phyloP scores from a whole-genome alignment of 2,888 invertebrate genomes.

The Caenorhabditis zanzibari region DNA sequence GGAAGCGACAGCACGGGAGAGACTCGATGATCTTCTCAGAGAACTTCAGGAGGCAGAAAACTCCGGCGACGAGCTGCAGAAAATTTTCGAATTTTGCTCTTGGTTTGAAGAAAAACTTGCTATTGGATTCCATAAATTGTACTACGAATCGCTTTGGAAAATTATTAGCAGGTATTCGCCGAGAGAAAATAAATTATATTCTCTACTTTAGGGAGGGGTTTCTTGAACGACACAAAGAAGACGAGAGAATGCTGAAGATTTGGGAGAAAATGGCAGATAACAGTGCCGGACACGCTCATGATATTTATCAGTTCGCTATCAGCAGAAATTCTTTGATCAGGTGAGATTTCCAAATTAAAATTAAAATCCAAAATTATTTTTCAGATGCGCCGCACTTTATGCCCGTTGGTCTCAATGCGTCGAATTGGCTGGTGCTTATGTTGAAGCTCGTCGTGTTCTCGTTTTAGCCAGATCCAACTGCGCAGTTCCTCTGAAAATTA shows the following conservation, averaged over 20 bases:
- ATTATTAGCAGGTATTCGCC: constrained; percentile 55
- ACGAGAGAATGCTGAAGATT: constrained; percentile 72
- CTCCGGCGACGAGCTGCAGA: constrained; percentile 36
- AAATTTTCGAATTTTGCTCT: constrained; percentile 65
- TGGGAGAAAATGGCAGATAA: constrained; percentile 75
- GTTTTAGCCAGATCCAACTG: constrained; percentile 58
- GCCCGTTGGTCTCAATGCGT: constrained; percentile 70
- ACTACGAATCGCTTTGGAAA: constrained; percentile 73
- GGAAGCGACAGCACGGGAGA: constrained; percentile 49
- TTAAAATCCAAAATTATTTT: background rate
- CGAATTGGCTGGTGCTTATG: constrained; percentile 65
- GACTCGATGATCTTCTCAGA: constrained; percentile 36
- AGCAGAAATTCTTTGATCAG: constrained; percentile 57
- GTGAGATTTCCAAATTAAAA: constrained; percentile 21
- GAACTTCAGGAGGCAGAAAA: constrained; percentile 8
- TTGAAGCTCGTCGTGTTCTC: constrained; percentile 69
- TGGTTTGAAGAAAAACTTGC: constrained; percentile 74
- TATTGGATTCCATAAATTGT: constrained; percentile 70
- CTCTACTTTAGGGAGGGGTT: constrained; percentile 50
- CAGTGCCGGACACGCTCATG: constrained; percentile 73
- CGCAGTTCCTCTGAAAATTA: constrained; percentile 65
- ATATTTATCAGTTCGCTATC: constrained; percentile 73
- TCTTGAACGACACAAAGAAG: constrained; percentile 61
- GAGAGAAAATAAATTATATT: background rate
- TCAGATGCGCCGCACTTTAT: constrained; percentile 70